Evolutionary conservation across 2,888 invertebrate genomes (phyloP).

Genomic region (Cheilosia pagana): DNA sequence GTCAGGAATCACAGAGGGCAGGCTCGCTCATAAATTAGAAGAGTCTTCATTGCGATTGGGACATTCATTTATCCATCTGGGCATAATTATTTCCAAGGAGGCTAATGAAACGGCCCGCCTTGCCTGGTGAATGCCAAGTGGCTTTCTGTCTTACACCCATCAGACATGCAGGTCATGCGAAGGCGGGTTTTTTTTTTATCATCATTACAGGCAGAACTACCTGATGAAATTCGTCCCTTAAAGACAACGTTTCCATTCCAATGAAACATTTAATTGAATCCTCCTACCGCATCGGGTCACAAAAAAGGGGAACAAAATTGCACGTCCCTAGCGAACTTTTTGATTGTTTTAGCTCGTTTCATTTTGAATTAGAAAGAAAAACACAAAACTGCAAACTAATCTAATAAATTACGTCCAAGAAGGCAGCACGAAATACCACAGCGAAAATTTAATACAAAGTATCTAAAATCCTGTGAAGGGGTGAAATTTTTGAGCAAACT

Average conservation of each 20-base stretch:
- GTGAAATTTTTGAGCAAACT: conserved; percentile 7
- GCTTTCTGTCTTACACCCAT: not conserved
- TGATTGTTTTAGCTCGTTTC: conserved; percentile 11
- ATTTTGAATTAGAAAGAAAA: not conserved
- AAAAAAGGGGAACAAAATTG: not conserved
- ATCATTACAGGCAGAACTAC: not conserved
- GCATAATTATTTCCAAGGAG: not conserved
- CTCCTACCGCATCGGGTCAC: not conserved
- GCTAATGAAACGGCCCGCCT: not conserved
- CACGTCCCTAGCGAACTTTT: conserved; percentile 1
- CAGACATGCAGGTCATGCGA: not conserved
- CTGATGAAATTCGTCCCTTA: too few relatives aligned
- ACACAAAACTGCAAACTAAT: not conserved
- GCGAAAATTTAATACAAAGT: conserved; percentile 5
- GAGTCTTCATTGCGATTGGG: not conserved
- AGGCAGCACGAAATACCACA: conserved; percentile 1
- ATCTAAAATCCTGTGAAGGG: not conserved
- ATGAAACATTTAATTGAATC: conserved; percentile 14
- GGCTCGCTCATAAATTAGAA: not conserved
- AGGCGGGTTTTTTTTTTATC: not conserved
- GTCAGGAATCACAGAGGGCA: not conserved
- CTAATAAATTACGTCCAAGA: conserved; percentile 18
- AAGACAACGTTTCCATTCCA: not conserved
- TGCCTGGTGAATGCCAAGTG: not conserved
- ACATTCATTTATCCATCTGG: not conserved